A percentile compares a stretch with the other conserved stretches of the same genome.
Conservation (phyloP, 2,113 vertebrate genomes). For the Gnathonemus longibarbis region DNA sequence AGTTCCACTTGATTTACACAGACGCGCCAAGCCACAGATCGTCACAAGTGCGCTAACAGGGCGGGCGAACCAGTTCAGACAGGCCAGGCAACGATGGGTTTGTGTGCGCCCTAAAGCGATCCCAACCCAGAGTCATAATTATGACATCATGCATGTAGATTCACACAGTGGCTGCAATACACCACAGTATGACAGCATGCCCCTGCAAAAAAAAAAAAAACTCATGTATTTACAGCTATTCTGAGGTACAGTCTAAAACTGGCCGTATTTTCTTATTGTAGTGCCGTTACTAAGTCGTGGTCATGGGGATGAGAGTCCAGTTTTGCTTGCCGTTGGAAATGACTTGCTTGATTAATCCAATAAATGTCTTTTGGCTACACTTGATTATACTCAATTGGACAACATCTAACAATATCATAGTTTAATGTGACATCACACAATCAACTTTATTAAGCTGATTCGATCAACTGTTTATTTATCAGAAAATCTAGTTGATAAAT, state of each 20-base stretch:
- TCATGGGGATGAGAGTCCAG: neutral
- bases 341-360: neutral
- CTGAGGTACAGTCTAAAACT: neutral
- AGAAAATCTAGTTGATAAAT: neutral
- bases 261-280: neutral
- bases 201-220: neutral
- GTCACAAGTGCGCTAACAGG: conserved; percentile 30
- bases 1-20: conserved; percentile 29
- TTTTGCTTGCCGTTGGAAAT: neutral
- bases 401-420: neutral
- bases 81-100: conserved; percentile 31
- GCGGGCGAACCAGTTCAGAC: conserved; percentile 45
- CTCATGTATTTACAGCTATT: neutral
- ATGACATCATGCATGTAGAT: conserved; percentile 7
- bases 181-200: neutral
- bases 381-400: neutral
- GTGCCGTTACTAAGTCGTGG: neutral
- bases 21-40: conserved; percentile 45
- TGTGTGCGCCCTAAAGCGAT: conserved; percentile 33
- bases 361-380: neutral
- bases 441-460: neutral
- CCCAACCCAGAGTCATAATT: conserved; percentile 32
- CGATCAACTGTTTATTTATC: neutral
- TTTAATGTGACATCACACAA: neutral
- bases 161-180: neutral